Evolutionary conservation across 2,113 vertebrate genomes (phyloP).

Genomic region (Pomatorhinus ruficollis): DNA sequence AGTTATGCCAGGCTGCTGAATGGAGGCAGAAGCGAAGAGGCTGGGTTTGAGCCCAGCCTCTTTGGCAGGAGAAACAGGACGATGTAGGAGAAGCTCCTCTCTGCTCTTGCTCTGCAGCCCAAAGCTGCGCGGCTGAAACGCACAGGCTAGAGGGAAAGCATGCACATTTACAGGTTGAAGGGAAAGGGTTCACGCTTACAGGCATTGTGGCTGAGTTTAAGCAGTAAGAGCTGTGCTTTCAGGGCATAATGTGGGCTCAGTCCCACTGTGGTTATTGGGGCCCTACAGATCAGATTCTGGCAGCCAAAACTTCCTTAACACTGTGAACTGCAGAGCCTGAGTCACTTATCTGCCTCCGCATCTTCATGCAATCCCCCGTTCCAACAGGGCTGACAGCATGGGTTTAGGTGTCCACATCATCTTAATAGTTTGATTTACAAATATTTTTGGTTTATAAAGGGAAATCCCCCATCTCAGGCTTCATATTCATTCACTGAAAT

Average conservation of each 20-base stretch:
- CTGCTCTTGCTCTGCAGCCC: neutral
- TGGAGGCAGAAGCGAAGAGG: neutral
- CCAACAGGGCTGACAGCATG: fast-evolving
- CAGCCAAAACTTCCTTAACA: neutral
- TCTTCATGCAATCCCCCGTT: fast-evolving
- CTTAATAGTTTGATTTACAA: neutral
- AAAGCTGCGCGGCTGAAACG: fast-evolving
- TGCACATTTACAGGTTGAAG: fast-evolving
- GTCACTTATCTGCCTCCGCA: neutral
- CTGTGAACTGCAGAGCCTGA: neutral
- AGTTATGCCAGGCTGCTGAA: neutral
- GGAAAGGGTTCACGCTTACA: fast-evolving
- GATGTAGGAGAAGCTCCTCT: neutral
- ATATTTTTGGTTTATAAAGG: neutral
- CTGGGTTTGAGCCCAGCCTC: neutral
- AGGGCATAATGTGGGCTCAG: neutral
- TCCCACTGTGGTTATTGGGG: neutral
- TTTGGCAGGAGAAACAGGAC: neutral
- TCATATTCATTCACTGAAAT: neutral
- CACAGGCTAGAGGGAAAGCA: fast-evolving
- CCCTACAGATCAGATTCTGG: neutral
- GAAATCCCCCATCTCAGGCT: neutral
- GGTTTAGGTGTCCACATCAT: neutral
- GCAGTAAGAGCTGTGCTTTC: neutral
- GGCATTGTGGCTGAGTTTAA: neutral